These are phyloP conservation scores for Chroicocephalus ridibundus DNA, from an alignment of 2,113 vertebrate genomes.

Conservation along the genomic window DNA sequence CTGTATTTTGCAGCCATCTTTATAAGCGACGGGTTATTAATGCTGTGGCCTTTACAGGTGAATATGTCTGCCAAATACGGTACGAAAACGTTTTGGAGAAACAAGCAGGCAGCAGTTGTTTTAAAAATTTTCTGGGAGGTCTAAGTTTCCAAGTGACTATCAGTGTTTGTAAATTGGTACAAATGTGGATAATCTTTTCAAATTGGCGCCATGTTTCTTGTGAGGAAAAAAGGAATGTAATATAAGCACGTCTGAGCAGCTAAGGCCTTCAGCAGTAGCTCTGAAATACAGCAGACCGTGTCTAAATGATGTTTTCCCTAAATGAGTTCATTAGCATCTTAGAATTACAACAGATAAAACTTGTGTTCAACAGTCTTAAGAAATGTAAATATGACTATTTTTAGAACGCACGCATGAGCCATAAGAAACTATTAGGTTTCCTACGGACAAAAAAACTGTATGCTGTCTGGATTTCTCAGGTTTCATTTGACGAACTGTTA, in stretches of 20 bases:
- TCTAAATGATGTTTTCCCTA: background rate
- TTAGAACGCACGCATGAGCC: background rate
- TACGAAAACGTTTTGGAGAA: background rate
- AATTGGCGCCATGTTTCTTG: background rate
- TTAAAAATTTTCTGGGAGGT: background rate
- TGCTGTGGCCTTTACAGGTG: background rate
- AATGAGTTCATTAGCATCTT: background rate
- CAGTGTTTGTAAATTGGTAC: background rate
- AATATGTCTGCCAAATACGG: background rate
- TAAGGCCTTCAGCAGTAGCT: background rate
- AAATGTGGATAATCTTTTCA: background rate
- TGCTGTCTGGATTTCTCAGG: background rate
- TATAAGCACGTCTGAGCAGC: background rate
- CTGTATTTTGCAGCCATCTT: background rate
- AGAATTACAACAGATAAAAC: background rate
- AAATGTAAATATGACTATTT: background rate
- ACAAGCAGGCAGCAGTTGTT: background rate
- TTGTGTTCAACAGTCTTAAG: background rate
- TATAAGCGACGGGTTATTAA: background rate
- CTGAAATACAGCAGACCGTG: background rate
- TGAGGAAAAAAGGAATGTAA: background rate
- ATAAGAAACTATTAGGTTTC: background rate
- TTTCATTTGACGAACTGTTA: background rate
- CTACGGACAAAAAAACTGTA: background rate
- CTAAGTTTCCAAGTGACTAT: background rate